Evolutionary conservation across 1,140 invertebrate genomes (phyloP).

Genomic region (Drosophila novamexicana): DNA sequence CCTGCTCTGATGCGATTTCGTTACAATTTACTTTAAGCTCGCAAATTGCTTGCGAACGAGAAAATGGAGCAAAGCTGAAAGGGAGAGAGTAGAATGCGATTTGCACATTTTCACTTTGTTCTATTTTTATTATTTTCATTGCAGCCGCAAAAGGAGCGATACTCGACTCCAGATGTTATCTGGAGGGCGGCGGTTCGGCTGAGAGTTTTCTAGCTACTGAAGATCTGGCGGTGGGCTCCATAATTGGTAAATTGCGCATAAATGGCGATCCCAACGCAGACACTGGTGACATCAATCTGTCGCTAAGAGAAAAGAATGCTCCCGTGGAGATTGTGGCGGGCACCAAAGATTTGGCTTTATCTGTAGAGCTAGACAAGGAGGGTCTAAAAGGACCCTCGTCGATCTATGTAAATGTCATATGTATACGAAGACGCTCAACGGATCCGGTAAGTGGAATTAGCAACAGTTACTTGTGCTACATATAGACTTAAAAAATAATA

Average conservation of each 20-base stretch:
- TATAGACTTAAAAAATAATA: no score
- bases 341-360: slow-evolving; percentile 92
- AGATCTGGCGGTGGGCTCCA: slow-evolving; percentile 91
- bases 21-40: slow-evolving; percentile 58
- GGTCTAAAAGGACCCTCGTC: slow-evolving; percentile 92
- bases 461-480: neutral
- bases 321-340: slow-evolving; percentile 90
- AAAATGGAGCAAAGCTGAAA: slow-evolving; percentile 44
- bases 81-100: slow-evolving; percentile 37
- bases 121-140: slow-evolving; percentile 40
- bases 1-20: slow-evolving; percentile 18
- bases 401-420: slow-evolving; percentile 93
- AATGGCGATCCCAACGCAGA: slow-evolving; percentile 90
- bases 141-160: slow-evolving; percentile 85
- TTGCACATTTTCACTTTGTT: slow-evolving; percentile 29
- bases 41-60: slow-evolving; percentile 30
- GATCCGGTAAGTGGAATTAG: slow-evolving; percentile 87
- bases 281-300: slow-evolving; percentile 91
- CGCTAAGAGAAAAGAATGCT: slow-evolving; percentile 91
- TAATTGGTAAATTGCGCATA: slow-evolving; percentile 90
- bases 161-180: slow-evolving; percentile 93
- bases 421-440: slow-evolving; percentile 90
- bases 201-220: slow-evolving; percentile 96
- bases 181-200: slow-evolving; percentile 94
- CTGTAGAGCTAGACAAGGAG: slow-evolving; percentile 92